phyloP scores from a whole-genome alignment of 2,888 invertebrate species.

The Carcina quercana region DNA sequence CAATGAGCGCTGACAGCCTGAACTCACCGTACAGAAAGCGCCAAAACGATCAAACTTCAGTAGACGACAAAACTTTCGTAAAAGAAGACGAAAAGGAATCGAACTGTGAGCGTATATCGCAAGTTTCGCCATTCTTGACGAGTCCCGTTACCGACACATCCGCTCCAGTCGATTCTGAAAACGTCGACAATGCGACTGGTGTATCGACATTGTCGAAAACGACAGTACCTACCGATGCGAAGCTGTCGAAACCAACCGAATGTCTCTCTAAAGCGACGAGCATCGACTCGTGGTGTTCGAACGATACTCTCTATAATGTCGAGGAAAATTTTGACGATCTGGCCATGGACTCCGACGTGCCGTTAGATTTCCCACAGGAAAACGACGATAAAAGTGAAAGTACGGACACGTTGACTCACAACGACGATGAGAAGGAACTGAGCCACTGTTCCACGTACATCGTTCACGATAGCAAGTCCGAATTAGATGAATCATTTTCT shows the following conservation, averaged over 20 bases:
- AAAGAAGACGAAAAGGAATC: slow-evolving; percentile 52
- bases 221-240: slow-evolving; percentile 61
- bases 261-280: slow-evolving; percentile 72
- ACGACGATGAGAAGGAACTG: slow-evolving; percentile 51
- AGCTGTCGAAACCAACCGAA: slow-evolving; percentile 62
- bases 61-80: slow-evolving; percentile 51
- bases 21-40: slow-evolving; percentile 49
- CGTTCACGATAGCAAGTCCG: slow-evolving; percentile 56
- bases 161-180: slow-evolving; percentile 43
- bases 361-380: slow-evolving; percentile 31
- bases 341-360: slow-evolving; percentile 50
- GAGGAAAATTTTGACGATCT: slow-evolving; percentile 74
- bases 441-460: slow-evolving; percentile 62
- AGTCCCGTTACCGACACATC: slow-evolving; percentile 59
- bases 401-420: slow-evolving; percentile 53
- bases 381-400: slow-evolving; percentile 51
- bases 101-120: slow-evolving; percentile 52
- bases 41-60: slow-evolving; percentile 31
- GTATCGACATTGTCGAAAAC: slow-evolving; percentile 66
- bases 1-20: slow-evolving; percentile 68
- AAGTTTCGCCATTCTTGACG: slow-evolving; percentile 58
- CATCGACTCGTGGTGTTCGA: slow-evolving; percentile 78
- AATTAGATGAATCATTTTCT: slow-evolving; percentile 51
- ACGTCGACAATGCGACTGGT: slow-evolving; percentile 46
- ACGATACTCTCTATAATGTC: slow-evolving; percentile 77